phyloP scores from a whole-genome alignment of 2,113 vertebrate species.

The Neogobius melanostomus region DNA sequence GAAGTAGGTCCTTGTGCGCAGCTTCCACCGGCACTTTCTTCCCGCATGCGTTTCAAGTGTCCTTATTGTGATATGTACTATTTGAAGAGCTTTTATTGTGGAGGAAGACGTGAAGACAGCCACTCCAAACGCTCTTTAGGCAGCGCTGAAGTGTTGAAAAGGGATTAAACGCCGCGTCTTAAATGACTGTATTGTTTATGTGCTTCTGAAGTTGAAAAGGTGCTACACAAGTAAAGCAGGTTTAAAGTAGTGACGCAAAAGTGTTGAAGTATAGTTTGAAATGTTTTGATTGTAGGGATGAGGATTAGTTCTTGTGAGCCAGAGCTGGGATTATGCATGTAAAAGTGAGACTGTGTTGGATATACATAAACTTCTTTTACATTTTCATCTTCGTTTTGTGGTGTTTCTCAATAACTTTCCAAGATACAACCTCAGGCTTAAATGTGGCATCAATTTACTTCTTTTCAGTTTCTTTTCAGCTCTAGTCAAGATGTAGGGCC shows the following conservation, averaged over 20 bases:
- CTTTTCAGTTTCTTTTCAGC: too few relatives aligned
- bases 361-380: too few relatives aligned
- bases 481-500: too few relatives aligned
- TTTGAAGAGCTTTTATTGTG: slow-evolving; percentile 74
- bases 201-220: slow-evolving; percentile 68
- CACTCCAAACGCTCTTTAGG: slow-evolving; percentile 74
- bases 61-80: slow-evolving; percentile 75
- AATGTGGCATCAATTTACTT: too few relatives aligned
- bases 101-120: slow-evolving; percentile 74
- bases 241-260: slow-evolving; percentile 6
- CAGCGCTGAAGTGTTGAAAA: slow-evolving; percentile 74
- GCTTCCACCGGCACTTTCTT: slow-evolving; percentile 72
- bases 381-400: too few relatives aligned
- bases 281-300: background rate
- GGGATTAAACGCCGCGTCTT: slow-evolving; percentile 77
- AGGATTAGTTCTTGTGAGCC: too few relatives aligned
- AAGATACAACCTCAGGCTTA: too few relatives aligned
- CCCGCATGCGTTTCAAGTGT: slow-evolving; percentile 69
- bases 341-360: too few relatives aligned
- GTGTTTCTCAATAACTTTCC: too few relatives aligned
- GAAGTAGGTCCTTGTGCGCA: slow-evolving; percentile 67
- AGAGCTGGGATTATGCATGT: too few relatives aligned
- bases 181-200: slow-evolving; percentile 77
- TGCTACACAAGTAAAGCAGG: slow-evolving; percentile 41
- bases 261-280: background rate